Percentiles rank a stretch among this genome's conserved stretches.
Conservation (phyloP, 2,888 invertebrate species). For the Creontiades dilutus region DNA sequence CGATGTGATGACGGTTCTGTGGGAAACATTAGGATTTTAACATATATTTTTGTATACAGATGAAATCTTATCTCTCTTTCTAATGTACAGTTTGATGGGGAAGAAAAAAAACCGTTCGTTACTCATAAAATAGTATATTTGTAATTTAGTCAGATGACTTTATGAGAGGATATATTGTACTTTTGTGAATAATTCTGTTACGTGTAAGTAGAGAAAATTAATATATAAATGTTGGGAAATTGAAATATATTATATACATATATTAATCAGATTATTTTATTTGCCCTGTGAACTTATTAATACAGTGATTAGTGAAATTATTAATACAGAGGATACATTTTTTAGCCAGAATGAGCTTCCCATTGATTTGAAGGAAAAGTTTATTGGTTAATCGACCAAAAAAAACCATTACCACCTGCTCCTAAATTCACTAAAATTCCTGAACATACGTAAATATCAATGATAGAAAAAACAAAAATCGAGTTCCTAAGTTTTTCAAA, state of each 20-base stretch:
- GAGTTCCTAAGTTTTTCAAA: too few species aligned
- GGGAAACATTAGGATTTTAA: conserved; percentile 69
- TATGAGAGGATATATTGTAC: conserved; percentile 65
- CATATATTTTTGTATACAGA: conserved; percentile 73
- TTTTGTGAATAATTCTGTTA: conserved; percentile 73
- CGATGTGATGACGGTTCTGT: conserved; percentile 73
- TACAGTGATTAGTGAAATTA: too few species aligned
- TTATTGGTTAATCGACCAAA: too few species aligned
- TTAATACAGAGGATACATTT: too few species aligned
- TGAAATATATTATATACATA: conserved; percentile 74
- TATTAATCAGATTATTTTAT: background rate
- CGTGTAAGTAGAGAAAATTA: conserved; percentile 72
- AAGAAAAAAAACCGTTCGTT: conserved; percentile 55
- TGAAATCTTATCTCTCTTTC: conserved; percentile 62
- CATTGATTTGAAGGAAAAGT: too few species aligned
- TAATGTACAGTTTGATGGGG: conserved; percentile 59
- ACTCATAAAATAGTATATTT: conserved; percentile 71
- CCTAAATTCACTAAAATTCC: too few species aligned
- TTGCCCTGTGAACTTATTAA: background rate
- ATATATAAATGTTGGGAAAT: conserved; percentile 75
- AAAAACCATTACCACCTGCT: too few species aligned
- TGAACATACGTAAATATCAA: too few species aligned
- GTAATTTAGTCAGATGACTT: conserved; percentile 61
- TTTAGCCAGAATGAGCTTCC: too few species aligned
- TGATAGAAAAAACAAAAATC: too few species aligned